These are phyloP conservation scores for Oryzias curvinotus DNA, from an alignment of 2,113 vertebrate species.

Conservation along the genomic window DNA sequence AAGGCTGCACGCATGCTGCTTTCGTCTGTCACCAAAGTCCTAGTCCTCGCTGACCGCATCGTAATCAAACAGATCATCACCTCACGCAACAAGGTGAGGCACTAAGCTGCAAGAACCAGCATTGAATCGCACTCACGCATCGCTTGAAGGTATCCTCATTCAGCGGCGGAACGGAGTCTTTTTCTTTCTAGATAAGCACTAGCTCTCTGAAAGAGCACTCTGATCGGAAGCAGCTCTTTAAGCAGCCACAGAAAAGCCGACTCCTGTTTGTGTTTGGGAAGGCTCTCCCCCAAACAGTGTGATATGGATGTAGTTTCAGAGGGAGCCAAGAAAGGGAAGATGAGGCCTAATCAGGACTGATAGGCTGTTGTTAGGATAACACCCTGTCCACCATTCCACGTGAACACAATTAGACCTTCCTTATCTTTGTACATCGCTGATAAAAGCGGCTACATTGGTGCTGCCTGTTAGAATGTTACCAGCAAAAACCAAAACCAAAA, in stretches of 20 bases:
- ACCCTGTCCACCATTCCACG: slow-evolving; percentile 67
- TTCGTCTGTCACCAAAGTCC: slow-evolving; percentile 96
- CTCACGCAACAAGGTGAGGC: slow-evolving; percentile 92
- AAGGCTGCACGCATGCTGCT: slow-evolving; percentile 94
- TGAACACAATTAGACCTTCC: slow-evolving; percentile 73
- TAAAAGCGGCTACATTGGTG: slow-evolving; percentile 42
- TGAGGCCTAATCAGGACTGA: slow-evolving; percentile 62
- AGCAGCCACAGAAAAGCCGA: slow-evolving; percentile 38
- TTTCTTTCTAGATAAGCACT: slow-evolving; percentile 48
- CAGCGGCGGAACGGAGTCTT: slow-evolving; percentile 13
- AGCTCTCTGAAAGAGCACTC: slow-evolving; percentile 47
- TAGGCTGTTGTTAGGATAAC: slow-evolving; percentile 66
- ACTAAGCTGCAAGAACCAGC: neutral
- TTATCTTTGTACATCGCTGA: slow-evolving; percentile 43
- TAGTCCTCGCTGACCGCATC: slow-evolving; percentile 93
- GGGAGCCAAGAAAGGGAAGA: slow-evolving; percentile 58
- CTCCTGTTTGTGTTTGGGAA: slow-evolving; percentile 38
- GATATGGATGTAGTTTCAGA: slow-evolving; percentile 36
- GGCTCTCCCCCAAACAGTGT: slow-evolving; percentile 45
- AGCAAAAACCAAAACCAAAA: too few species aligned
- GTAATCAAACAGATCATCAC: slow-evolving; percentile 98
- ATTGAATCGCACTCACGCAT: neutral
- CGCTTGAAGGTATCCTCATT: neutral
- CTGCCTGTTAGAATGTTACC: slow-evolving; percentile 33
- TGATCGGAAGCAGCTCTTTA: slow-evolving; percentile 60